These are phyloP conservation scores for Rhabditoides inermis DNA, from an alignment of 2,888 invertebrate species.

Conservation along the genomic window DNA sequence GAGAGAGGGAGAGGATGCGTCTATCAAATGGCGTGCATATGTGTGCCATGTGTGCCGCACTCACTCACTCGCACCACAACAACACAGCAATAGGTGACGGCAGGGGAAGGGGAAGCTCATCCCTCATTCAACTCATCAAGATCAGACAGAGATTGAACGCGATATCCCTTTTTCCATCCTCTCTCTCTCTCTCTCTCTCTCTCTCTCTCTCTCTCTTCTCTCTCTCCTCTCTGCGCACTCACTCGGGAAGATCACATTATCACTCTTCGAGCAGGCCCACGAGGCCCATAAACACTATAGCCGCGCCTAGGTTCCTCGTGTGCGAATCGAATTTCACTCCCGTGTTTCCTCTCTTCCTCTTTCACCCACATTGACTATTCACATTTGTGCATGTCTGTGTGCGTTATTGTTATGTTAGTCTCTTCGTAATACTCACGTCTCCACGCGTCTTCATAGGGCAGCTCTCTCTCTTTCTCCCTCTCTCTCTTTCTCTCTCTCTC, in stretches of 20 bases:
- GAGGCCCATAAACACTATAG: too few relatives aligned
- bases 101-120: neutral
- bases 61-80: too few relatives aligned
- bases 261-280: too few relatives aligned
- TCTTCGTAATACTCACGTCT: too few relatives aligned
- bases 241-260: too few relatives aligned
- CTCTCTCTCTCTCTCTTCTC: neutral
- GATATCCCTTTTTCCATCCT: neutral
- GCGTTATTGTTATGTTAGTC: too few relatives aligned
- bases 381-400: too few relatives aligned
- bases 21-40: slow-evolving; percentile 2
- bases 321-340: slow-evolving; percentile 36
- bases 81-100: slow-evolving; percentile 4
- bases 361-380: too few relatives aligned
- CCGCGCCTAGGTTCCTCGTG: too few relatives aligned
- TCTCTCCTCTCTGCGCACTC: too few relatives aligned
- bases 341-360: slow-evolving; percentile 10
- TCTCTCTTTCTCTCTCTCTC: slow-evolving; percentile 3
- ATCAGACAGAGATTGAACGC: neutral
- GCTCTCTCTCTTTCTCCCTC: neutral
- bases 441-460: too few relatives aligned
- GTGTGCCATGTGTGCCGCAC: neutral
- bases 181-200: neutral
- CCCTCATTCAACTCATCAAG: too few relatives aligned
- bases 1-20: slow-evolving; percentile 7